Conservation (phyloP, 2,888 invertebrate species). For the Dicyrtomina minuta region DNA sequence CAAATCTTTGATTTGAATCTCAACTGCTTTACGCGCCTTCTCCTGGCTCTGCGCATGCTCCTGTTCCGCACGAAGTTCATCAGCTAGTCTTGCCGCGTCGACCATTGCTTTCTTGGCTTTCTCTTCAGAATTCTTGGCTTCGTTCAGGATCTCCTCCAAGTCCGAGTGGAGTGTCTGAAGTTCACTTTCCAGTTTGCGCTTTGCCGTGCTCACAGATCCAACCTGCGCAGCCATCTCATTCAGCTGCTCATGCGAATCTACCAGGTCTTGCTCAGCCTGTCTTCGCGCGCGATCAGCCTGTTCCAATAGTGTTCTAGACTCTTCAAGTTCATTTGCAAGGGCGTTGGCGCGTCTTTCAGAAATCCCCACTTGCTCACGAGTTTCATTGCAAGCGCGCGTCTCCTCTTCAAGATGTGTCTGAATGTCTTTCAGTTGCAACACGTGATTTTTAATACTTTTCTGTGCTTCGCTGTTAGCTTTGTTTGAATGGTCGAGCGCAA, state of each 20-base stretch:
- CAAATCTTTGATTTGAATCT: constrained; percentile 97
- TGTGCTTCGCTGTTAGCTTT: constrained; percentile 95
- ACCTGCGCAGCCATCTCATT: constrained; percentile 94
- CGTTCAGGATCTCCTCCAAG: constrained; percentile 96
- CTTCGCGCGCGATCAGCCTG: constrained; percentile 98
- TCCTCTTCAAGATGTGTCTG: constrained; percentile 98
- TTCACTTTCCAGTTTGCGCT: constrained; percentile 99
- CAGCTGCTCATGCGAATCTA: constrained; percentile 96
- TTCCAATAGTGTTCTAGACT: constrained; percentile 94
- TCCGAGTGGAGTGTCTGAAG: constrained; percentile 97
- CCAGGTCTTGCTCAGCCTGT: constrained; percentile 95
- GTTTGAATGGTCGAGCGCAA: constrained; percentile 98
- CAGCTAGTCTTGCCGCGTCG: constrained; percentile 96
- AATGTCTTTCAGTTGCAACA: constrained; percentile 97
- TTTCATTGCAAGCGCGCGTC: constrained; percentile 95
- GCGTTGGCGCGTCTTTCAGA: constrained; percentile 97
- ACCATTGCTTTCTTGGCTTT: constrained; percentile 98
- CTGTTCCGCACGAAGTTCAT: constrained; percentile 98
- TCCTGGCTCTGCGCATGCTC: constrained; percentile 98
- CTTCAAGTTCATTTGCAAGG: constrained; percentile 96
- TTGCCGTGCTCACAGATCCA: constrained; percentile 91
- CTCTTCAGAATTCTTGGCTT: constrained; percentile 98
- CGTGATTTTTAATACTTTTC: constrained; percentile 98
- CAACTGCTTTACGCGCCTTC: constrained; percentile 96
- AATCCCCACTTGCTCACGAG: constrained; percentile 95